Conservation (phyloP, 2,797 vertebrate genomes). For the Acanthornis magna region DNA sequence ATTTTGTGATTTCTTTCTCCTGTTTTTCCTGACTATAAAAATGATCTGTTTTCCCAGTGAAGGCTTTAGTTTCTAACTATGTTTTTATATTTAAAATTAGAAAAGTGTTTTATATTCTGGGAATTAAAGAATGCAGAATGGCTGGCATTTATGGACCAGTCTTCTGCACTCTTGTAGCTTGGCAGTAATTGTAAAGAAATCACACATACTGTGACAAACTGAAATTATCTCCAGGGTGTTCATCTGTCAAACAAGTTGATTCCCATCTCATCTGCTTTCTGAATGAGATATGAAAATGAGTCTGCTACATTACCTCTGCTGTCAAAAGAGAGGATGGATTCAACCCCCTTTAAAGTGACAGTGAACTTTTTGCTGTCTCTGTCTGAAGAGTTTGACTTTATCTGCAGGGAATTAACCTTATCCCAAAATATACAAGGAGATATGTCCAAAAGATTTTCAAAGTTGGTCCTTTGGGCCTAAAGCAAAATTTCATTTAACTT, state of each 20-base stretch:
- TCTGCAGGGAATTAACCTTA: conserved; percentile 27
- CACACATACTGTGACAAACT: conserved; percentile 28
- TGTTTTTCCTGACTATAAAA: not conserved
- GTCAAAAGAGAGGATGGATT: conserved; percentile 40
- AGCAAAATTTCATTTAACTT: not conserved
- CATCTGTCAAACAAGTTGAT: conserved; percentile 55
- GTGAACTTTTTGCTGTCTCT: not conserved
- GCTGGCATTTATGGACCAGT: not conserved
- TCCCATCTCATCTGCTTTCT: conserved; percentile 54
- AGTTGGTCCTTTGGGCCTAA: not conserved
- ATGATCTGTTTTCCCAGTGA: not conserved
- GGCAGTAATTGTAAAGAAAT: conserved; percentile 10
- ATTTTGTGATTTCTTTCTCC: not conserved
- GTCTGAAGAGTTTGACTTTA: conserved; percentile 15
- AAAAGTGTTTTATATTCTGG: not conserved
- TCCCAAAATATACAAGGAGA: not conserved
- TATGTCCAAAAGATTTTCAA: not conserved
- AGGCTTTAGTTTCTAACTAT: not conserved
- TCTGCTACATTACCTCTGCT: conserved; percentile 35
- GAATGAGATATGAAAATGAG: conserved; percentile 60
- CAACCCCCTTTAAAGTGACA: conserved; percentile 17
- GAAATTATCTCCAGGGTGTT: conserved; percentile 44
- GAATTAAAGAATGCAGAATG: not conserved
- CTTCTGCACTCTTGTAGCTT: not conserved
- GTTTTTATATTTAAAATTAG: conserved; percentile 2